Evolutionary conservation across 1,140 invertebrate genomes (phyloP), one percentile per base, ranked within the genome.

Genomic region (Cydia amplana): DNA sequence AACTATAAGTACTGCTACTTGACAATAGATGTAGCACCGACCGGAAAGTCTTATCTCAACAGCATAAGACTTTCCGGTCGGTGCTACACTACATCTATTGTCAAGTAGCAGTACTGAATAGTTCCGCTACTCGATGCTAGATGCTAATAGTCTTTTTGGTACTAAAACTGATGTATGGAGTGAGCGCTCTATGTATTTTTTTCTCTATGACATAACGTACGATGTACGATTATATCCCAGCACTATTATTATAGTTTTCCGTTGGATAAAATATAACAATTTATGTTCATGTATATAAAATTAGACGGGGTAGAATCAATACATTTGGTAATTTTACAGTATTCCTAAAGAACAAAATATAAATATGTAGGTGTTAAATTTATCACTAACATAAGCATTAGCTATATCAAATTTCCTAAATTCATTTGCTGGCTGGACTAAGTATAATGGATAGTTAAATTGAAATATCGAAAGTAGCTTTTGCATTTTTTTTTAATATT

Each of bases 271-370:
- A 25, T 25, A 25, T 28, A 4, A 51, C n/a, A 6, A 51, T 32
- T 51, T n/a, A 51, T 60, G 51, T 60, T 60, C n/a, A 20, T 60
- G 18, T 20, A 60, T 23, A 60, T 60, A 60, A 23, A 60, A 60
- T 60, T 81, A 80, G 82, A 82, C 82, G 83, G 84, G 81, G 80
- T 84, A 77, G 76, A 84, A 80, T 81, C 78, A 75, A 87, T 85
- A 86, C 84, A 87, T 84, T 70, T 82, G 65, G 82, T 82, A 83
- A 80, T 77, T 81, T 82, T 83, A 84, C 77, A 86, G 84, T 84
- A 85, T 86, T 88, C 84, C 87, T 87, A 85, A 75, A 85, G 83
- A 87, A 60, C 20, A 60, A 88, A 88, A 83, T 83, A 87, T 85
- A 82, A 84, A 82, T 83, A 86, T 77, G 76, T 82, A 86, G 78